Evolutionary conservation across 1,140 invertebrate genomes (phyloP).

Genomic region (Schlechtendalia chinensis): DNA sequence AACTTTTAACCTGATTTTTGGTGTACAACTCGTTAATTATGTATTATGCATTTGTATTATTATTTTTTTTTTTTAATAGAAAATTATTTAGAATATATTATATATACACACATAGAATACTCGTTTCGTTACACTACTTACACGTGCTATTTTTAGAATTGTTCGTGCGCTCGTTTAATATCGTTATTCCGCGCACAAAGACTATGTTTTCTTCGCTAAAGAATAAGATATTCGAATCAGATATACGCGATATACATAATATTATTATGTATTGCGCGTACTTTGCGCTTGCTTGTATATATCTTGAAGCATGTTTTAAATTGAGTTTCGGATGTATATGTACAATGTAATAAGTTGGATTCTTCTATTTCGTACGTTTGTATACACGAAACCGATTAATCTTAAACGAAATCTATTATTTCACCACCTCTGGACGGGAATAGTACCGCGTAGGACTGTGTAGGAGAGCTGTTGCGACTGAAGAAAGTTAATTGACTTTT

Average conservation of each 20-base stretch:
- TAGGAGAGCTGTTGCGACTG: too few relatives aligned
- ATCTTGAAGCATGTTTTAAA: background rate
- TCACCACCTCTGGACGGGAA: background rate
- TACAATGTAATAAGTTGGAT: background rate
- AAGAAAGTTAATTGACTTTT: slow-evolving; percentile 36
- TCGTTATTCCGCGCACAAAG: background rate
- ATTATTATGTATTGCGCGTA: background rate
- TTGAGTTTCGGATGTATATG: slow-evolving; percentile 4
- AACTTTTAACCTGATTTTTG: slow-evolving; percentile 3
- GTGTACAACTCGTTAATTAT: slow-evolving; percentile 4
- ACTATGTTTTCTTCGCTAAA: background rate
- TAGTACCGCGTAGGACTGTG: too few relatives aligned
- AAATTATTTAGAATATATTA: background rate
- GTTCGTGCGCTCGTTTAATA: too few relatives aligned
- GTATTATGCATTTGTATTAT: background rate
- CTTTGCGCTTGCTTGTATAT: background rate
- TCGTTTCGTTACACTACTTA: background rate
- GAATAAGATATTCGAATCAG: slow-evolving; percentile 8
- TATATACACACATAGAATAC: background rate
- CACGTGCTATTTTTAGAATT: too few relatives aligned
- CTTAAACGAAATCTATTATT: slow-evolving; percentile 37
- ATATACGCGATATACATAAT: background rate
- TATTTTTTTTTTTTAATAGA: background rate
- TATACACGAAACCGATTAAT: slow-evolving; percentile 7
- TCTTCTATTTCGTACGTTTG: background rate